Base-by-base conservation (phyloP, 2,113 vertebrate genomes). In the Erpornis zantholeuca region DNA sequence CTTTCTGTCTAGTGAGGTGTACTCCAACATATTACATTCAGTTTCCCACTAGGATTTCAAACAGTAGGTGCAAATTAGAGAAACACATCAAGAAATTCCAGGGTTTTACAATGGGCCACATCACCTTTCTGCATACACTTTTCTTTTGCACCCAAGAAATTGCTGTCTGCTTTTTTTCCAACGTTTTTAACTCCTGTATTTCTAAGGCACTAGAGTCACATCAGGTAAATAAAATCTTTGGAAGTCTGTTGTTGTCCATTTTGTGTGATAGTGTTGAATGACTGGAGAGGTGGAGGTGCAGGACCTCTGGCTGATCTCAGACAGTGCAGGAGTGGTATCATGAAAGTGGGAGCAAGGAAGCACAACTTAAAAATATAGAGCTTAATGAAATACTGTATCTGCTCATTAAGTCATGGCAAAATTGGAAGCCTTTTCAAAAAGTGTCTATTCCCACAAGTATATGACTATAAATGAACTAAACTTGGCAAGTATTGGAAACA, bases 1-100 rank as follows among this genome's bases (percentile, higher is more conserved):
- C 60, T 88, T 78, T 90, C 38, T 92, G 45, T 66, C 54, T 87
- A 69, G 29, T 88, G 93, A 96, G 57, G 31, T 95, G 28, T 88
- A 64, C 72, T 50, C 56, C 29, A 86, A 61, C 27, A 49, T 19
- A 36, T 72, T 92, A 56, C 21, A 59, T 90, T 93, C 54, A 63
- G 52, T 81, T 94, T 94, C 38, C 52, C 57, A 25, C 63, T 80
- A 70, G 52, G 59, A 8, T 95, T 96, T 89, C 83, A 80, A 94
- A 70, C 0, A 57, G 24, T 42, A 49, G 11, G 9, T 69, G 13
- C 9, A 94, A 65, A 69, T 83, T 65, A 35, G 25, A 53, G 52
- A 87, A 94, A 45, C 4, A 5, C 2, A 52, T 75, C 3, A 60
- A 60, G 31, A 28, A 73, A 35, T 57, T 88, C 36, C 11, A 27